Evolutionary conservation across 2,113 vertebrate genomes (phyloP).

Genomic region (Microcebus tavaratra): DNA sequence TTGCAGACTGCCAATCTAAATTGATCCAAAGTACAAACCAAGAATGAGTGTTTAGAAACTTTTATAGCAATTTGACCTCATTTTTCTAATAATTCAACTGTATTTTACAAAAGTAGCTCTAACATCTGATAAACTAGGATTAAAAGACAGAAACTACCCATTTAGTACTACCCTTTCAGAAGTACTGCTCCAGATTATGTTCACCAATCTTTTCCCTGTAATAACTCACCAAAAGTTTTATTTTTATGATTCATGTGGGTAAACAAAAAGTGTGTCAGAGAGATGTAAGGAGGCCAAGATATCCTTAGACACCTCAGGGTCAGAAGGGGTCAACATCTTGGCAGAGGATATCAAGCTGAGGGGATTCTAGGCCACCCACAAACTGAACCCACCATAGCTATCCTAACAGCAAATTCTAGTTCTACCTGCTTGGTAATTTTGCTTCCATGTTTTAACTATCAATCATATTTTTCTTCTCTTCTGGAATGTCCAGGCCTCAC

Average conservation of each 20-base stretch:
- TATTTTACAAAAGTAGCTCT: neutral
- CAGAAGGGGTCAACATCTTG: neutral
- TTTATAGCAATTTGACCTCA: neutral
- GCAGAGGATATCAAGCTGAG: neutral
- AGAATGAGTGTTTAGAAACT: neutral
- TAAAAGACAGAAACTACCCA: neutral
- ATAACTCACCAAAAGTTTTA: neutral
- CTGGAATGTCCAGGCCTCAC: neutral
- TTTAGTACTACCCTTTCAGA: neutral
- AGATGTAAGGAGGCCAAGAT: neutral
- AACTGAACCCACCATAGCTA: neutral
- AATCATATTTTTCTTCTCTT: neutral
- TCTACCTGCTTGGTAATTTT: neutral
- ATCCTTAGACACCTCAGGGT: neutral
- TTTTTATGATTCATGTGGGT: neutral
- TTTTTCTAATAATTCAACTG: neutral
- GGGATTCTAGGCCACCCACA: neutral
- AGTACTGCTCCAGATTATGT: neutral
- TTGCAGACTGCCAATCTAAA: neutral
- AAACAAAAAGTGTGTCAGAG: neutral
- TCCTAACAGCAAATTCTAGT: neutral
- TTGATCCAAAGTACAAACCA: neutral
- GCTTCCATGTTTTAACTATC: neutral
- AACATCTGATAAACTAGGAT: neutral
- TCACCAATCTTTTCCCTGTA: neutral